Conservation (phyloP, 2,888 invertebrate genomes). For the Encarsia formosa region DNA sequence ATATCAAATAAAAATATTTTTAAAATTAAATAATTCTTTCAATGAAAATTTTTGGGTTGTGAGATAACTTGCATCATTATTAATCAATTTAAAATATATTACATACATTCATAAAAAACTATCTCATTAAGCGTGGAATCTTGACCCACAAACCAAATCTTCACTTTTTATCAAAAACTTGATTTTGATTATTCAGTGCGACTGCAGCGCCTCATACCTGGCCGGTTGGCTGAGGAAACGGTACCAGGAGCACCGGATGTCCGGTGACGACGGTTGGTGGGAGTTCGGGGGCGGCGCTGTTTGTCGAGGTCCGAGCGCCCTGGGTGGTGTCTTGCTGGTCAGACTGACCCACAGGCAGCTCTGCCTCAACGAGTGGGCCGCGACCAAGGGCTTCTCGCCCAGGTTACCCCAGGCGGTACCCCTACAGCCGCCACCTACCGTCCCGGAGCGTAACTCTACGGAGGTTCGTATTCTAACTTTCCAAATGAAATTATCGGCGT, state of each 20-base stretch:
- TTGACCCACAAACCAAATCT: too few species aligned
- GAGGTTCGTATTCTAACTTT: not conserved
- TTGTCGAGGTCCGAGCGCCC: slow-evolving; percentile 68
- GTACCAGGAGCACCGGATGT: slow-evolving; percentile 24
- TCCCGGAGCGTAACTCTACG: not conserved
- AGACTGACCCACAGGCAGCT: slow-evolving; percentile 69
- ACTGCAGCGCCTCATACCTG: slow-evolving; percentile 70
- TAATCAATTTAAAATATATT: too few species aligned
- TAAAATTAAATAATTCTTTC: too few species aligned
- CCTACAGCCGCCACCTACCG: not conserved
- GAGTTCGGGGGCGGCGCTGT: slow-evolving; percentile 44
- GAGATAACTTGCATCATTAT: too few species aligned
- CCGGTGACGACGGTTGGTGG: slow-evolving; percentile 31
- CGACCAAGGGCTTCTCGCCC: slow-evolving; percentile 68
- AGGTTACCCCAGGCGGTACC: slow-evolving; percentile 55
- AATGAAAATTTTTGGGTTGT: too few species aligned
- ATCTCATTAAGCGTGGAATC: too few species aligned
- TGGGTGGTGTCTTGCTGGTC: slow-evolving; percentile 66
- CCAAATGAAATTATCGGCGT: too few species aligned
- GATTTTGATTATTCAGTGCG: too few species aligned
- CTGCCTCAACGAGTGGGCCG: slow-evolving; percentile 75
- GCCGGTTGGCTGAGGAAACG: slow-evolving; percentile 57
- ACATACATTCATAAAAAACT: too few species aligned
- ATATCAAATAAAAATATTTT: too few species aligned
- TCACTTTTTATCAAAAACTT: too few species aligned